Evolutionary conservation across 1,140 invertebrate genomes (phyloP).

Genomic region (Micrasema longulum): DNA sequence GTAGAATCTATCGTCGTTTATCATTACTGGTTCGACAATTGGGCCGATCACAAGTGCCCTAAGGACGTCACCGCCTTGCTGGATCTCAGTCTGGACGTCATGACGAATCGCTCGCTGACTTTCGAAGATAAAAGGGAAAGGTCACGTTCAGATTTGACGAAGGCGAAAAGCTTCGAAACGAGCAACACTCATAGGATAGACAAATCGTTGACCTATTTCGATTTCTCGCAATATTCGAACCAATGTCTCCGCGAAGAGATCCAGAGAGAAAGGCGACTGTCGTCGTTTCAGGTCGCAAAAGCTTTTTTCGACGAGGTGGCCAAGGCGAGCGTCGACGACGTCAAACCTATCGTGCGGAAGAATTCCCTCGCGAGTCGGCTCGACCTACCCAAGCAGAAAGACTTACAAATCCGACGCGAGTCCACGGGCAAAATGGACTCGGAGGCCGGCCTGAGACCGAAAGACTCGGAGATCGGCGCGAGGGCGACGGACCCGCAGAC

Average conservation of each 20-base stretch:
- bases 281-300: slow-evolving; percentile 50
- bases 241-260: background rate
- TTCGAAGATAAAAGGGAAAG: slow-evolving; percentile 20
- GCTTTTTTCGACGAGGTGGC: slow-evolving; percentile 52
- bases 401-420: slow-evolving; percentile 45
- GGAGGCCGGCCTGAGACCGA: too few species aligned
- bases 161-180: slow-evolving; percentile 37
- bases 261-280: slow-evolving; percentile 41
- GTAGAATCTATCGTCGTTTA: slow-evolving; percentile 62
- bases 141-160: background rate
- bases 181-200: slow-evolving; percentile 13
- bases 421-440: slow-evolving; percentile 44
- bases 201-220: slow-evolving; percentile 39
- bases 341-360: slow-evolving; percentile 26
- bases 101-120: slow-evolving; percentile 57
- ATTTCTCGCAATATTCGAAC: slow-evolving; percentile 39
- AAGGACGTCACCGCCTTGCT: slow-evolving; percentile 71
- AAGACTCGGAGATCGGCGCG: background rate
- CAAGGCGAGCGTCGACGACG: slow-evolving; percentile 30
- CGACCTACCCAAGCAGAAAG: slow-evolving; percentile 40
- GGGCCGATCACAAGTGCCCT: slow-evolving; percentile 75
- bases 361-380: slow-evolving; percentile 49
- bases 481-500: slow-evolving; percentile 43
- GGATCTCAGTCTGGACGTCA: slow-evolving; percentile 72
- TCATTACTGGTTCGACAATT: slow-evolving; percentile 78